Evolutionary conservation across 2,113 vertebrate genomes (phyloP), one percentile per base, ranked within the genome.

Genomic region (Symphodus melops): DNA sequence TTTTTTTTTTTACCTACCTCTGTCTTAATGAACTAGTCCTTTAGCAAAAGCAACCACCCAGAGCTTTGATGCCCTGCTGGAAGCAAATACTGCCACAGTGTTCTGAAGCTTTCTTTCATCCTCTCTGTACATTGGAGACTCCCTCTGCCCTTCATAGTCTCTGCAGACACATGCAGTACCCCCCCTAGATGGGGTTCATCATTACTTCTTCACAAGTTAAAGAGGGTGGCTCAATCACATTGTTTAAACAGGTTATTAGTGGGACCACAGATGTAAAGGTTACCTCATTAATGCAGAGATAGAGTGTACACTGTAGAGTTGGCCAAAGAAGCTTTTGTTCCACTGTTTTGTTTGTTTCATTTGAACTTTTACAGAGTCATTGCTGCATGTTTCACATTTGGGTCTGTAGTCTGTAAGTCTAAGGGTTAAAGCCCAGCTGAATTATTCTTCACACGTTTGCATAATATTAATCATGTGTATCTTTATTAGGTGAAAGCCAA

Each of bases 1-100:
- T n/a, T n/a, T n/a, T n/a, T 70, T 56, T 49, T 57, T 41, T 33
- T 37, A 25, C 19, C 37, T 17, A 65, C 51, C 11, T 52, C 36
- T 75, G 2, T 70, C 51, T 52, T 74, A 75, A 86, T 83, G 78
- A 71, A 71, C 41, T 28, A 41, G 63, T 72, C 64, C 65, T 72
- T 72, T 60, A 70, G 49, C 68, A 11, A 48, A 79, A 80, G 68
- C 10, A 25, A 51, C 33, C 72, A 19, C 53, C 53, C 68, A 56
- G 13, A 73, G 62, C 56, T 58, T 36, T 53, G 57, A 53, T 13
- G 28, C 39, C 68, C 46, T 39, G 20, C 69, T 69, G 44, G 54
- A 61, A 67, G 81, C 63, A 65, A 53, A 79, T 21, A 49, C 58
- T 63, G 42, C 21, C 42, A 62, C 9, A 37, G 4, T 48, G 44